A percentile compares a stretch with the other conserved stretches of the same genome.
These are phyloP conservation scores for Volucella inflata DNA, from an alignment of 2,888 invertebrate genomes.

Conservation along the genomic window DNA sequence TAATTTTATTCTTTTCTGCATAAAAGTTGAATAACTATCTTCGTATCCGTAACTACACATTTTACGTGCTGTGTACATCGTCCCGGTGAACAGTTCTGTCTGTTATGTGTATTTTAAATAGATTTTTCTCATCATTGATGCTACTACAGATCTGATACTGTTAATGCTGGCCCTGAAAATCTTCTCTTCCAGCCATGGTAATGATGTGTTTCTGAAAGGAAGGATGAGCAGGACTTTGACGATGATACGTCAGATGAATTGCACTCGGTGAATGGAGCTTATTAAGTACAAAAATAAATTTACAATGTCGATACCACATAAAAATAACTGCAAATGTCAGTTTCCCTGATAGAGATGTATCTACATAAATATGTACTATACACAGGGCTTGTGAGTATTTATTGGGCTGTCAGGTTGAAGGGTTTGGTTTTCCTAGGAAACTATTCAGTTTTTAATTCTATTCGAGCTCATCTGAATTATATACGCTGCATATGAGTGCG, in stretches of 20 bases:
- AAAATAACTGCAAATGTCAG: background rate
- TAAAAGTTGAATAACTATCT: slow-evolving; percentile 29
- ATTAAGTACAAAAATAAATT: slow-evolving; percentile 56
- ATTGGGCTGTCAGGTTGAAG: too few relatives aligned
- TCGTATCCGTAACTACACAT: background rate
- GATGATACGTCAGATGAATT: slow-evolving; percentile 46
- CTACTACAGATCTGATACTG: background rate
- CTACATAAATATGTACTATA: too few relatives aligned
- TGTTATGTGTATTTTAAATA: slow-evolving; percentile 44
- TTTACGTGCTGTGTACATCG: background rate
- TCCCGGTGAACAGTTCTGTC: background rate
- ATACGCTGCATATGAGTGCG: too few relatives aligned
- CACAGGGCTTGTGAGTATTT: too few relatives aligned
- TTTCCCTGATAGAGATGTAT: background rate
- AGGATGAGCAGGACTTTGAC: slow-evolving; percentile 30
- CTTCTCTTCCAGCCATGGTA: background rate
- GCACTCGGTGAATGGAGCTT: slow-evolving; percentile 57
- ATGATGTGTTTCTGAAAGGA: background rate
- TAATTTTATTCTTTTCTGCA: slow-evolving; percentile 36
- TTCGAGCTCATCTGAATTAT: too few relatives aligned
- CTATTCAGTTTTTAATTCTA: too few relatives aligned
- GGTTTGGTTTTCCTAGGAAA: too few relatives aligned
- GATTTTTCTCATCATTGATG: slow-evolving; percentile 3
- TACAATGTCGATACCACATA: slow-evolving; percentile 39
- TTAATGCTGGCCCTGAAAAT: background rate